Evolutionary conservation across 1,140 invertebrate species (phyloP), one percentile per base, ranked within the genome.

Genomic region (Luehdorfia chinensis): DNA sequence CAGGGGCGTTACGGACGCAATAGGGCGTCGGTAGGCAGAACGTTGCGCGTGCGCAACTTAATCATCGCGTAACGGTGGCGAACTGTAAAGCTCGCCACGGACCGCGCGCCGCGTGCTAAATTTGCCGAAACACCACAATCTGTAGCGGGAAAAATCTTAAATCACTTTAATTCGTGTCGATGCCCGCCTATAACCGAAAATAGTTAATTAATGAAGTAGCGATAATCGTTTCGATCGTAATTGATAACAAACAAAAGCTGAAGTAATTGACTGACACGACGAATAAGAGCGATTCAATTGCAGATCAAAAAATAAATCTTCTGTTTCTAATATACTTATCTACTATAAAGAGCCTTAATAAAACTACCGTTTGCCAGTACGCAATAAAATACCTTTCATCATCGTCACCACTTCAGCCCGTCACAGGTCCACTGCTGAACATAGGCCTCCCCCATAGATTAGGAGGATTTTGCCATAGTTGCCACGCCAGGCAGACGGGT

Each of bases 41-140:
- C 55, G 58, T 48, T 59, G 72, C 69, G 74, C 78, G 63, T 74
- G 71, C 75, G 65, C 66, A 47, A 45, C 62, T 70, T 85, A 81
- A 80, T 85, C 74, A 69, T 50, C 75, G 75, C 74, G 75, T 85
- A 85, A 85, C 81, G 78, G 81, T 78, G 74, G 79, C 74, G 64
- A 78, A 84, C 79, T 80, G 78, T 84, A 83, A 75, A 83, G 74
- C 68, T 52, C 72, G 68, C 77, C 65, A 77, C 69, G 75, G 76
- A 60, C 63, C 66, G 69, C 75, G 75, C 64, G 53, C 67, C 70
- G 66, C 76, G 77, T 80, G 77, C 78, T 83, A 83, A 85, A 84
- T 84, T 83, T 84, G 75, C 74, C 79, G 79, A 85, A 85, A 85
- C 75, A 83, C 67, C 59, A 68, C 63, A 61, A 66, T 76, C 65